Conservation (phyloP, 2,888 invertebrate genomes). For the Caenorhabditis japonica region DNA sequence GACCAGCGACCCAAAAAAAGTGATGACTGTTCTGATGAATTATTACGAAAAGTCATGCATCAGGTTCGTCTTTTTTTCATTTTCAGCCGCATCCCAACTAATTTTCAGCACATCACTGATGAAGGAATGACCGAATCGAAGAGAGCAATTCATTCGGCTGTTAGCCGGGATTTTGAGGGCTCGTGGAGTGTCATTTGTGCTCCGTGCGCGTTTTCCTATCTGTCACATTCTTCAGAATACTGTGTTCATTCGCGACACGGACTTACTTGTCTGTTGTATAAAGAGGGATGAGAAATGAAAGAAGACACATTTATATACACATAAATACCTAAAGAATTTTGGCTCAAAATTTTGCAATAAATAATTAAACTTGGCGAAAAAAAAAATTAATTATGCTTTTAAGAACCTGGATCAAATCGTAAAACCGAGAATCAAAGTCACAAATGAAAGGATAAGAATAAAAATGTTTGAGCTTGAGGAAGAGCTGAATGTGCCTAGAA, state of each 20-base stretch:
- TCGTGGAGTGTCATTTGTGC: conserved; percentile 59
- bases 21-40: conserved; percentile 54
- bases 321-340: conserved; percentile 31
- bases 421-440: conserved; percentile 14
- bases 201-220: conserved; percentile 56
- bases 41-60: conserved; percentile 59
- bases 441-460: not conserved
- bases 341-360: not conserved
- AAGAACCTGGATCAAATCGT: conserved; percentile 10
- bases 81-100: not conserved
- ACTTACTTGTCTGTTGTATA: conserved; percentile 57
- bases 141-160: conserved; percentile 33
- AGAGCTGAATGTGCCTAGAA: conserved; percentile 18
- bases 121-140: conserved; percentile 51
- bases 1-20: conserved; percentile 19
- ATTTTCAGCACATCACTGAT: conserved; percentile 55
- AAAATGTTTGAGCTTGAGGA: no score
- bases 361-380: no score
- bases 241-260: conserved; percentile 58
- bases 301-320: conserved; percentile 19
- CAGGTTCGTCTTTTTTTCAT: conserved; percentile 27
- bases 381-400: no score
- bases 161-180: conserved; percentile 45
- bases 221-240: conserved; percentile 54
- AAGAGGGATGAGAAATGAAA: conserved; percentile 21